A percentile compares a stretch with the other conserved stretches of the same genome.
phyloP scores from a whole-genome alignment of 2,113 vertebrate genomes.

The Gopherus evgoodei region DNA sequence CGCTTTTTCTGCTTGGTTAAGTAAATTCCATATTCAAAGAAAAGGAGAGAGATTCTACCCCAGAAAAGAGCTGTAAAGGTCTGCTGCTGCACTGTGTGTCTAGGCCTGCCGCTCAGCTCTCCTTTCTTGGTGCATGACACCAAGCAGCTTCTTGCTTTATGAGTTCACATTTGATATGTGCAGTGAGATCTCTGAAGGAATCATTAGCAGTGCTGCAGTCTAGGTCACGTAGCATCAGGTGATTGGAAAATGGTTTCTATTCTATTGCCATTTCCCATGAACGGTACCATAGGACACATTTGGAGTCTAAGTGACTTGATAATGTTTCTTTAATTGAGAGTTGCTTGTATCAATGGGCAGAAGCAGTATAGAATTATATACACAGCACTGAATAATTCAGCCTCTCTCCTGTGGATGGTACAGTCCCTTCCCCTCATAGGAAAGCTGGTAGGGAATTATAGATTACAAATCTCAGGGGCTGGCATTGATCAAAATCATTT shows the following conservation, averaged over 20 bases:
- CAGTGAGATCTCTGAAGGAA: background rate
- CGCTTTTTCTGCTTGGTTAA: background rate
- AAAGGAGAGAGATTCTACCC: background rate
- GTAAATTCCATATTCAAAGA: background rate
- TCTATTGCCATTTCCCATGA: background rate
- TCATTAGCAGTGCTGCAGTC: background rate
- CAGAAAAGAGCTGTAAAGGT: background rate
- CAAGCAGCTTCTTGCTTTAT: background rate
- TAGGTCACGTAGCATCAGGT: background rate
- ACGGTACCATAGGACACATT: background rate
- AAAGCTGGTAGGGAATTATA: background rate
- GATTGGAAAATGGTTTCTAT: background rate
- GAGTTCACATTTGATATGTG: background rate
- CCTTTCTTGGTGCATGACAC: background rate
- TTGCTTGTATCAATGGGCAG: background rate
- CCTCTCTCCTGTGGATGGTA: background rate
- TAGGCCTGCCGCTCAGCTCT: background rate
- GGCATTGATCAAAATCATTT: background rate
- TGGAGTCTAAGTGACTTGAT: background rate
- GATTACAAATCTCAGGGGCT: background rate
- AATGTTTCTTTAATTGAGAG: accelerated
- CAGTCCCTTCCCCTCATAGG: too few relatives aligned
- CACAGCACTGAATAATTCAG: background rate
- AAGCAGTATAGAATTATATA: background rate
- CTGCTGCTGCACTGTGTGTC: too few relatives aligned